Conservation (phyloP, 2,888 invertebrate species). For the Eristalis pertinax region DNA sequence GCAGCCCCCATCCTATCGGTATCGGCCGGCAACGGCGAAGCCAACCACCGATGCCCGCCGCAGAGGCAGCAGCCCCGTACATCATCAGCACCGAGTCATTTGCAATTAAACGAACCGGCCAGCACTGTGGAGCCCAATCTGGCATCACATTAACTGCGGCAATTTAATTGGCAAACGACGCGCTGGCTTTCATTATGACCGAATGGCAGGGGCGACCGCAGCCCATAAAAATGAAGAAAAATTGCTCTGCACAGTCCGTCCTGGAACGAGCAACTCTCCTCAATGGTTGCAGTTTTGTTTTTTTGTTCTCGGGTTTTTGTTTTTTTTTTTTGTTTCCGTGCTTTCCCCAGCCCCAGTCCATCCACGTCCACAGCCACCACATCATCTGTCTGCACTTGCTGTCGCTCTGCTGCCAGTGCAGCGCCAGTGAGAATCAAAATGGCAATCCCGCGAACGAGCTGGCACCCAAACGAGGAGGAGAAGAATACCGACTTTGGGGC, state of each 20-base stretch:
- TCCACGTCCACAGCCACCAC: background rate
- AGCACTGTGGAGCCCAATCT: constrained; percentile 63
- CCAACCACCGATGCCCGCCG: constrained; percentile 31
- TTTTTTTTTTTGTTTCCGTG: constrained; percentile 13
- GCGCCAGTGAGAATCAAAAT: constrained; percentile 69
- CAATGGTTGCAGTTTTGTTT: constrained; percentile 29
- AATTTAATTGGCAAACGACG: constrained; percentile 72
- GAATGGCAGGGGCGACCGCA: constrained; percentile 68
- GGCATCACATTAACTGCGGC: constrained; percentile 70
- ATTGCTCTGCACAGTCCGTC: constrained; percentile 39
- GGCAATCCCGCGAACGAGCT: constrained; percentile 28
- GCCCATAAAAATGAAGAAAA: constrained; percentile 72
- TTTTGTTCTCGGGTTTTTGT: constrained; percentile 1
- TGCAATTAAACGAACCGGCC: constrained; percentile 67
- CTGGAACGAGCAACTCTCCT: constrained; percentile 48
- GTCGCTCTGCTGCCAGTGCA: constrained; percentile 18
- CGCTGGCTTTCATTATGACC: constrained; percentile 69
- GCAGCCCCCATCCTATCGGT: constrained; percentile 30
- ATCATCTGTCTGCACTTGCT: background rate
- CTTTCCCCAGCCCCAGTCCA: background rate
- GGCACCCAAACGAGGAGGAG: constrained; percentile 14
- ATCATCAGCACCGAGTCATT: constrained; percentile 63
- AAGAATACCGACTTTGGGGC: constrained; percentile 16
- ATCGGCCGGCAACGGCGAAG: background rate
- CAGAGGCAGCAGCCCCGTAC: constrained; percentile 43